Evolutionary conservation across 2,888 invertebrate species (phyloP), one percentile per base, ranked within the genome.

Genomic region (Syrphus vitripennis): DNA sequence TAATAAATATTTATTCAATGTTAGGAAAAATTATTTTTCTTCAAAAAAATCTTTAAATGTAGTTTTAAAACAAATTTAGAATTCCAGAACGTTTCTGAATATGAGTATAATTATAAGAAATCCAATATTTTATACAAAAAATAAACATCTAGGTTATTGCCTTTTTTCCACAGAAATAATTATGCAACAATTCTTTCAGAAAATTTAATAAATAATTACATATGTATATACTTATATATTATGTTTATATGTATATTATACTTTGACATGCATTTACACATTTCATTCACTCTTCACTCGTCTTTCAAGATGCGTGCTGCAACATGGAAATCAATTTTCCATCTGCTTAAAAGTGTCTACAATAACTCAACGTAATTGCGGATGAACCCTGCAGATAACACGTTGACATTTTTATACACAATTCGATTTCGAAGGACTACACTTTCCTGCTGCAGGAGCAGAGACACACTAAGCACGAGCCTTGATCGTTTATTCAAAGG

Each of bases 321-420:
- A 67, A 26, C 61, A 53, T 63, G 19, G 40, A 63, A 63, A 53
- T 63, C 53, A 74, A 61, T 72, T 61, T 61, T 61, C 72, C 72
- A 72, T 72, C 72, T 72, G 72, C 61, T 72, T 7, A 34, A 48
- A 48, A 67, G 67, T 34, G 67, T 67, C 67, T 72, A 61, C 37
- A 50, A 74, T 50, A 74, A 74, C 37, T 74, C 50, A 74, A 53
- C 61, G 61, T 53, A 63, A 74, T 61, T 74, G 61, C 29, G 50
- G 40, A 74, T 74, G 61, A 72, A 59, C 72, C 61, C 59, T 50
- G 61, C 24, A 61, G 63, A 63, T 63, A 63, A 61, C 40, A 61
- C 50, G 61, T 63, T 63, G 61, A 74, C 50, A 63, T 74, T 72
- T 72, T 61, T 63, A 71, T 71, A 45, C 45, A 31, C 5, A 48